These are phyloP conservation scores for Tragelaphus strepsiceros DNA, from an alignment of 2,113 vertebrate species.

Conservation along the genomic window DNA sequence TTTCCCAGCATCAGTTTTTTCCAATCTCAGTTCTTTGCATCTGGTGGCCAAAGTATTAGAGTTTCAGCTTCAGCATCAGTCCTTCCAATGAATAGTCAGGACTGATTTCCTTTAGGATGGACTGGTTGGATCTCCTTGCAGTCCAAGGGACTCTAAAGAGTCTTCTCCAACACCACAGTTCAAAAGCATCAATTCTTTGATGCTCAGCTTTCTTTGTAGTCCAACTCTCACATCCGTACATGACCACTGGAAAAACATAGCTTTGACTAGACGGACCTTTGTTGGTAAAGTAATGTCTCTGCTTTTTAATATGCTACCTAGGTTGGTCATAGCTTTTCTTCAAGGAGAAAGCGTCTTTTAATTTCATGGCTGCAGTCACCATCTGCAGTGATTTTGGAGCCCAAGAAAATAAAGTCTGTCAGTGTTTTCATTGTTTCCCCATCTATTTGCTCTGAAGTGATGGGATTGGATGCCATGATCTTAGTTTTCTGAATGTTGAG, in stretches of 20 bases:
- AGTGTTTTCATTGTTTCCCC: neutral
- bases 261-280: neutral
- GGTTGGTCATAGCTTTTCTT: neutral
- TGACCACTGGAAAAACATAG: neutral
- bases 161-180: neutral
- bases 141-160: neutral
- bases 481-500: neutral
- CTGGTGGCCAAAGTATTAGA: neutral
- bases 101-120: neutral
- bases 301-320: neutral
- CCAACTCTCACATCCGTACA: neutral
- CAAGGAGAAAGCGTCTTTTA: neutral
- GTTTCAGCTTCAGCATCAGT: neutral
- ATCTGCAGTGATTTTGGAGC: neutral
- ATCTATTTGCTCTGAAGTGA: neutral
- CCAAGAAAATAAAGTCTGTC: neutral
- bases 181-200: neutral
- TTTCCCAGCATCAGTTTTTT: neutral
- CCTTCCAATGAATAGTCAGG: neutral
- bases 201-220: neutral
- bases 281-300: neutral
- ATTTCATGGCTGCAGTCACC: neutral
- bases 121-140: neutral
- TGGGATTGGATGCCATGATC: neutral
- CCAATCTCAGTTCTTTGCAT: neutral